phyloP scores from a whole-genome alignment of 1,140 invertebrate genomes.

The Trissolcus basalis region DNA sequence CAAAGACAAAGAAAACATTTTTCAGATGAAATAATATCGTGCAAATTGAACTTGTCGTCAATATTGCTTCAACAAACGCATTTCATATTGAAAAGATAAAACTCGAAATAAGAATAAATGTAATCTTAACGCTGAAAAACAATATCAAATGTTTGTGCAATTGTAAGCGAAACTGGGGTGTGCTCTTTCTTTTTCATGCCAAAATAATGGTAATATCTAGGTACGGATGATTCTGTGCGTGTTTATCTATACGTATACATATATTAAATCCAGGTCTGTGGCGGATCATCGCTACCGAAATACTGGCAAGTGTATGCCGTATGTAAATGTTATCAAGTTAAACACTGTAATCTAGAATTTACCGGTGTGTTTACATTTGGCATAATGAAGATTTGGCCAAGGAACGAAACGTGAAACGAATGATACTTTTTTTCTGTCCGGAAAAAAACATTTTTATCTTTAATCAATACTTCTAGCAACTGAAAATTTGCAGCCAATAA shows the following conservation, averaged over 20 bases:
- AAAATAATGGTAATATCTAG: background rate
- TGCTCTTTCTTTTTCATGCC: background rate
- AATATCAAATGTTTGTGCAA: no score
- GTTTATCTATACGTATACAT: background rate
- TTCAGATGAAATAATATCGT: no score
- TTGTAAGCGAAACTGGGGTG: no score
- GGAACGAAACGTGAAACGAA: slow-evolving; percentile 26
- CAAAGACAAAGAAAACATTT: no score
- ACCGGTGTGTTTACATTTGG: slow-evolving; percentile 64
- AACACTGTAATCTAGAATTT: slow-evolving; percentile 71
- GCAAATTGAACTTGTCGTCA: no score
- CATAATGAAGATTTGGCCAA: slow-evolving; percentile 39
- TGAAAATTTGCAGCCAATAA: no score
- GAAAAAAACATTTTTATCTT: no score
- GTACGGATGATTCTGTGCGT: background rate
- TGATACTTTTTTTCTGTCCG: background rate
- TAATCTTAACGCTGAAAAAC: no score
- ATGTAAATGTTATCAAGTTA: slow-evolving; percentile 72
- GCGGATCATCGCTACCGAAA: slow-evolving; percentile 53
- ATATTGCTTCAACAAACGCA: no score
- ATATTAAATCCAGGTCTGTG: slow-evolving; percentile 31
- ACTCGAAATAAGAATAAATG: no score
- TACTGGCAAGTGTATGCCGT: slow-evolving; percentile 64
- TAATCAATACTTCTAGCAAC: no score
- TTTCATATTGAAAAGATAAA: no score